Percentiles rank a stretch among this genome's conserved stretches.
Evolutionary conservation across 2,113 vertebrate genomes (phyloP).

Genomic region (Scortum barcoo): DNA sequence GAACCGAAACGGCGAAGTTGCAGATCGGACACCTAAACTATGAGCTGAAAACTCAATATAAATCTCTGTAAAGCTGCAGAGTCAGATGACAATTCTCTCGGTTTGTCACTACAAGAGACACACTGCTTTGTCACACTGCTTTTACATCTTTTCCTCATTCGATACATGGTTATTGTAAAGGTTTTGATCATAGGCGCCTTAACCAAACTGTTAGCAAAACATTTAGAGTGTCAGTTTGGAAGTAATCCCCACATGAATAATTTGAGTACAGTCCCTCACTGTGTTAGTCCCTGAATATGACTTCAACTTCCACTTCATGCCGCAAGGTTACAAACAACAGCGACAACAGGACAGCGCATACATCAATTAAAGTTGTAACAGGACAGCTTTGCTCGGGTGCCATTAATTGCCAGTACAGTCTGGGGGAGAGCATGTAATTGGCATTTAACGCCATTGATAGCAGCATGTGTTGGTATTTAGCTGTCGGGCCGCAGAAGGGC

Average conservation of each 20-base stretch:
- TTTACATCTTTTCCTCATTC: background rate
- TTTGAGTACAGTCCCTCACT: background rate
- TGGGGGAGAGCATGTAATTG: slow-evolving; percentile 73
- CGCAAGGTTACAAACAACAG: slow-evolving; percentile 36
- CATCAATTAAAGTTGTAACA: slow-evolving; percentile 56
- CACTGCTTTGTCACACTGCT: background rate
- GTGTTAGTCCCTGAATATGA: slow-evolving; percentile 1
- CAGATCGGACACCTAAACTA: background rate
- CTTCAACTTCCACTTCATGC: background rate
- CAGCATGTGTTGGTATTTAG: slow-evolving; percentile 79
- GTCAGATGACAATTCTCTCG: background rate
- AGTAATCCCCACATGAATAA: background rate
- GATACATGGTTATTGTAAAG: background rate
- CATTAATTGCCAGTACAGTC: slow-evolving; percentile 72
- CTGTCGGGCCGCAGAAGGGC: slow-evolving; percentile 64
- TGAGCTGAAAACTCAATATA: background rate
- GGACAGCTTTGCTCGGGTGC: slow-evolving; percentile 50
- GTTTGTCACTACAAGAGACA: background rate
- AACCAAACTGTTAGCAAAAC: background rate
- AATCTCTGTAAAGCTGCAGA: background rate
- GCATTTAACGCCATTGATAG: slow-evolving; percentile 77
- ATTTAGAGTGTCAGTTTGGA: background rate
- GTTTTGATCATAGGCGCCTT: background rate
- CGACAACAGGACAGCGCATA: slow-evolving; percentile 16
- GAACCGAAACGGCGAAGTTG: too few species aligned